Base-by-base conservation (phyloP, 1,140 invertebrate species). In the Danaus plexippus region DNA sequence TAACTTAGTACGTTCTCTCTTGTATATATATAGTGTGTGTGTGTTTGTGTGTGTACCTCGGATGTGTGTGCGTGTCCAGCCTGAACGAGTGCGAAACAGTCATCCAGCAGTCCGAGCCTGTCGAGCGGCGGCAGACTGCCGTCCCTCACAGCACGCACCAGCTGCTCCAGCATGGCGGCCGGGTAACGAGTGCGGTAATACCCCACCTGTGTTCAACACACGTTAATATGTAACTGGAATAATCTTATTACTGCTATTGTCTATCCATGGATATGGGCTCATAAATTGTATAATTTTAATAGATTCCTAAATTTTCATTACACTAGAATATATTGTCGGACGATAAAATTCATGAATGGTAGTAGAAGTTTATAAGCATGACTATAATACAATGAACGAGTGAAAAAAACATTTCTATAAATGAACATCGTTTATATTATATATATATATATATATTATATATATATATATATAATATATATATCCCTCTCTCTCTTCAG, bases 51-150 rank as follows among this genome's bases (percentile, higher is more conserved):
- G 44, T 54, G 42, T 42, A 94, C 92, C 69, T 97, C 94, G 0
- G 92, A 91, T 11, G 95, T 95, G 32, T 92, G 91, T 1, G 90
- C 89, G 61, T 94, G 90, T 5, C 96, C 96, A n/a, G 95, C 93
- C 87, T 96, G 92, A 1, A 96, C 93, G 85, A 98, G 89, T 32
- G 96, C 96, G 84, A 97, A 98, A 42, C 98, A 89, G 82, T 99
- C 98, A 85, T 97, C 96, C 22, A 98, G 89, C 6, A 99, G 80
- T 6, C 95, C 95, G 22, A 98, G 90, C 45, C 97, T 92, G 82
- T 99, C 97, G 5, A 98, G 87, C 6, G 96, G 95, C 40, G 95
- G 94, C 67, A 99, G 83, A 13, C 90, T 91, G 59, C 92, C 91
- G 69, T 94, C 88, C 56, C 91, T 89, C 49, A 99, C 93, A 0